Conservation (phyloP, 1,140 invertebrate genomes). For the Ephestia elutella region DNA sequence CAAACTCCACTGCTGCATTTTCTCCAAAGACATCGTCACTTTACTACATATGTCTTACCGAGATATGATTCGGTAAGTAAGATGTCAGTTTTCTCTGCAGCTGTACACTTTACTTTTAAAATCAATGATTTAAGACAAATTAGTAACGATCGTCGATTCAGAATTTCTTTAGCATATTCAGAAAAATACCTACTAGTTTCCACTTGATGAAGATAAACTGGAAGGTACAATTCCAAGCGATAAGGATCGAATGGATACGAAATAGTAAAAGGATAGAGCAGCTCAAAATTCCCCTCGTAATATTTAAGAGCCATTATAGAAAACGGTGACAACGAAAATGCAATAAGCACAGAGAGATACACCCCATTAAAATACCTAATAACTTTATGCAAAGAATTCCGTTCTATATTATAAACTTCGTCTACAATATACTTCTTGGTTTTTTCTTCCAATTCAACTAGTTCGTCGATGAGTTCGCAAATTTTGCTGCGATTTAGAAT, state of each 20-base stretch:
- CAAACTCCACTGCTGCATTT: too few species aligned
- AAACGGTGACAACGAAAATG: constrained; percentile 22
- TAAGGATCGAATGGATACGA: constrained; percentile 19
- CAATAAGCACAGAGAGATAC: constrained; percentile 11
- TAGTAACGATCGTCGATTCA: too few species aligned
- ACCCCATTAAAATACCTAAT: constrained; percentile 5
- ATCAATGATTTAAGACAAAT: too few species aligned
- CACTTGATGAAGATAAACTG: constrained; percentile 30
- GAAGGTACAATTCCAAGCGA: constrained; percentile 17
- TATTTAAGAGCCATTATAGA: constrained; percentile 25
- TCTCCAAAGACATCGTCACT: too few species aligned
- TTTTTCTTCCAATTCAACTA: constrained; percentile 18
- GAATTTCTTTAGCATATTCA: too few species aligned
- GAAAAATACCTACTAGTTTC: constrained; percentile 30
- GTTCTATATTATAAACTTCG: constrained; percentile 5
- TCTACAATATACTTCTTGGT: constrained; percentile 1
- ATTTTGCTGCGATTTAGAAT: constrained; percentile 13
- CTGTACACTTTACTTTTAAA: too few species aligned
- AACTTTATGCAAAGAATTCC: constrained; percentile 21
- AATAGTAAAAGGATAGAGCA: constrained; percentile 28
- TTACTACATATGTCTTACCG: too few species aligned
- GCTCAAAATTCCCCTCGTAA: constrained; percentile 15
- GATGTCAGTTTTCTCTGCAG: too few species aligned
- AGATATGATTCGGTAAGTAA: too few species aligned
- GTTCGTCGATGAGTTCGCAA: constrained; percentile 16